phyloP scores from a whole-genome alignment of 2,888 invertebrate genomes.

The Leptura quadrifasciata region DNA sequence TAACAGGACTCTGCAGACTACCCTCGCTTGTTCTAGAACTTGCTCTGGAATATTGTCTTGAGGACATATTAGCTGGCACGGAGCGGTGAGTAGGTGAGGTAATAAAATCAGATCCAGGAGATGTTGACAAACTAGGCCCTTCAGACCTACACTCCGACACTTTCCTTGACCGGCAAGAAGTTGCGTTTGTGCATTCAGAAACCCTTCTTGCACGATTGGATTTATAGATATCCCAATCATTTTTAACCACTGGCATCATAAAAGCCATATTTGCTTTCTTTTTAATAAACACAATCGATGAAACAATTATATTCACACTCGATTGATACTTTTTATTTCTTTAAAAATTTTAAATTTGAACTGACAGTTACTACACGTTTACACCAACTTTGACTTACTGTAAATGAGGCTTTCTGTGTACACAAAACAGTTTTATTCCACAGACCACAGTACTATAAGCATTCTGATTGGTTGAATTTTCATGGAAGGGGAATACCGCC shows the following conservation, averaged over 20 bases:
- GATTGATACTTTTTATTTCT: slow-evolving; percentile 3
- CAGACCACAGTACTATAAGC: slow-evolving; percentile 57
- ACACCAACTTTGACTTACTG: slow-evolving; percentile 27
- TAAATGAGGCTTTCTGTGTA: slow-evolving; percentile 51
- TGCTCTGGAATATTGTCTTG: slow-evolving; percentile 77
- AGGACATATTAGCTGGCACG: slow-evolving; percentile 80
- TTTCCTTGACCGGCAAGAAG: slow-evolving; percentile 81
- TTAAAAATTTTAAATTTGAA: slow-evolving; percentile 15
- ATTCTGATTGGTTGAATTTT: slow-evolving; percentile 60
- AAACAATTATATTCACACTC: slow-evolving; percentile 23
- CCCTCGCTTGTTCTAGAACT: slow-evolving; percentile 80
- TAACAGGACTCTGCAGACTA: slow-evolving; percentile 80
- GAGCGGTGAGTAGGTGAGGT: slow-evolving; percentile 78
- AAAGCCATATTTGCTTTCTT: slow-evolving; percentile 83
- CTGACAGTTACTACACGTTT: slow-evolving; percentile 23
- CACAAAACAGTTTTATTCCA: slow-evolving; percentile 61
- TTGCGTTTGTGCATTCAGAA: slow-evolving; percentile 83
- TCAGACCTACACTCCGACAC: slow-evolving; percentile 86
- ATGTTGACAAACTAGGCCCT: slow-evolving; percentile 82
- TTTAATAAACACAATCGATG: slow-evolving; percentile 11
- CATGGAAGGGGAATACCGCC: slow-evolving; percentile 55
- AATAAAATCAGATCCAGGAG: slow-evolving; percentile 78
- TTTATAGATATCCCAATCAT: slow-evolving; percentile 95
- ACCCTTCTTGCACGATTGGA: slow-evolving; percentile 85
- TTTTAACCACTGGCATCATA: slow-evolving; percentile 96